Evolutionary conservation across 2,113 vertebrate genomes (phyloP).

Genomic region (Capra hircus): DNA sequence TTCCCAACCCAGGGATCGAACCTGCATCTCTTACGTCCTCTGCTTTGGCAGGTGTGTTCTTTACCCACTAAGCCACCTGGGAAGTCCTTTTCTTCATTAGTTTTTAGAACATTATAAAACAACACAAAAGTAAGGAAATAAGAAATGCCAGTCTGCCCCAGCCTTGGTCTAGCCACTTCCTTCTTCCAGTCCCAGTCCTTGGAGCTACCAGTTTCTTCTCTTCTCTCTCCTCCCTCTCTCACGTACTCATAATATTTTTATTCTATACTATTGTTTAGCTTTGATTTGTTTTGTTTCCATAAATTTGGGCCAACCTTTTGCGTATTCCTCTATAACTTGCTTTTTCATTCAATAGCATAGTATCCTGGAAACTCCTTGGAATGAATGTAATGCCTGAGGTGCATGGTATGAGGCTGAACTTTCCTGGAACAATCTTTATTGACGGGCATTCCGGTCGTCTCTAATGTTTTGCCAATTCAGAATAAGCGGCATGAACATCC

Average conservation of each 20-base stretch:
- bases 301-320: background rate
- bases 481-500: background rate
- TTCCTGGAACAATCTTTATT: background rate
- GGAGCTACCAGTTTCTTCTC: background rate
- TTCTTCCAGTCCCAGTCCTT: background rate
- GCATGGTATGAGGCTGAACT: rapidly evolving
- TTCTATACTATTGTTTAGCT: background rate
- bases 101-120: background rate
- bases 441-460: too few relatives aligned
- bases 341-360: background rate
- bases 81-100: background rate
- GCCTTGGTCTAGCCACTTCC: background rate
- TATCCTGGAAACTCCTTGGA: background rate
- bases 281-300: background rate
- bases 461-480: background rate
- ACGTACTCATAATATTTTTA: background rate
- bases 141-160: too few relatives aligned
- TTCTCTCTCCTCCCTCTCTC: background rate
- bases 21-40: background rate
- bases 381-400: rapidly evolving
- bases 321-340: background rate
- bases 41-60: background rate
- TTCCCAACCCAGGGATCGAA: background rate
- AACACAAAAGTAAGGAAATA: background rate
- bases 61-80: background rate